Conservation (phyloP, 2,113 vertebrate species). For the Melanocharis versteri region DNA sequence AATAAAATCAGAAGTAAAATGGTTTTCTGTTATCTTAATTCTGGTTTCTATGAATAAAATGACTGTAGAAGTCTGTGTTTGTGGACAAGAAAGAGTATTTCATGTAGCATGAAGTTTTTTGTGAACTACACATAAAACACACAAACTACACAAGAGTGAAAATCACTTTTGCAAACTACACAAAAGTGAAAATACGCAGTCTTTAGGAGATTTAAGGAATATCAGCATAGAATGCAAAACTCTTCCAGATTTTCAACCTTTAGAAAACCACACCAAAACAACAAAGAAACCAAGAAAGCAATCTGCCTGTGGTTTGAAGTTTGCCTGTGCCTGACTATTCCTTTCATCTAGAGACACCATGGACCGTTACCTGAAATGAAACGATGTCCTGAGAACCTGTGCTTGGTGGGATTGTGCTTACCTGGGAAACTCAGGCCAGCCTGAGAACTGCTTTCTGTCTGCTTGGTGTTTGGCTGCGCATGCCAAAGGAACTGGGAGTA, state of each 20-base stretch:
- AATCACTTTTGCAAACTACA: neutral
- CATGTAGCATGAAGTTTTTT: neutral
- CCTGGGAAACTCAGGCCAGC: neutral
- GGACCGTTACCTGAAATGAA: neutral
- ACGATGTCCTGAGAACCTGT: neutral
- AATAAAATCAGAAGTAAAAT: neutral
- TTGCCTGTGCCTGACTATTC: neutral
- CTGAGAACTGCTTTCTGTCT: neutral
- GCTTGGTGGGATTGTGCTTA: neutral
- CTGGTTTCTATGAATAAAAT: neutral
- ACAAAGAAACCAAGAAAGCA: neutral
- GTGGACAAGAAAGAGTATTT: neutral
- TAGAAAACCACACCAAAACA: neutral
- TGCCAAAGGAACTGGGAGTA: neutral
- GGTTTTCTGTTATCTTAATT: neutral
- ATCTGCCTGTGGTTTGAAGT: neutral
- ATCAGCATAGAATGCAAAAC: neutral
- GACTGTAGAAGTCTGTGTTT: neutral
- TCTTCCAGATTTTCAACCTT: neutral
- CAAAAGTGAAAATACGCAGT: neutral
- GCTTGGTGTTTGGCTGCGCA: neutral
- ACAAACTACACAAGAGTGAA: neutral
- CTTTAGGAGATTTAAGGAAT: neutral
- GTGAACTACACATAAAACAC: neutral
- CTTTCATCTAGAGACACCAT: neutral